These are phyloP conservation scores for Sebastes elongatus DNA, from an alignment of 2,797 vertebrate species.

Conservation along the genomic window DNA sequence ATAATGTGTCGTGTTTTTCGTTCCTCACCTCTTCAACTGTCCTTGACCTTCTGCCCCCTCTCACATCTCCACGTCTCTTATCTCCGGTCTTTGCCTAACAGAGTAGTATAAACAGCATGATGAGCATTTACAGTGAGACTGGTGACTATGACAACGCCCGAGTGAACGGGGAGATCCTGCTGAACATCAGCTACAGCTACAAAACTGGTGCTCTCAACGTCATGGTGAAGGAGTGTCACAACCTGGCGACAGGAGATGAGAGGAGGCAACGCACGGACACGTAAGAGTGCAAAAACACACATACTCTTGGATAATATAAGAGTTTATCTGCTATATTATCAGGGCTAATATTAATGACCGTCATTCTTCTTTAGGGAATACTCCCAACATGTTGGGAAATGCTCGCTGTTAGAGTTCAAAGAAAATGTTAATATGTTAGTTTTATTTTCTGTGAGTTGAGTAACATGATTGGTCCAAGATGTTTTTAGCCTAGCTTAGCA, in stretches of 20 bases:
- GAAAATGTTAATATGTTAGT: no score
- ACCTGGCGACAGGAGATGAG: slow-evolving; percentile 93
- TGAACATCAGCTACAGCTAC: slow-evolving; percentile 94
- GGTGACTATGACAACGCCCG: slow-evolving; percentile 95
- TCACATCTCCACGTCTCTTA: neutral
- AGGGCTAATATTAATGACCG: no score
- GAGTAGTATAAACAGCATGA: slow-evolving; percentile 97
- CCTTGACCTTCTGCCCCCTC: neutral
- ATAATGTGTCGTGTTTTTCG: neutral
- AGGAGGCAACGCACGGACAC: slow-evolving; percentile 92
- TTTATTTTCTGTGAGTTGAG: no score
- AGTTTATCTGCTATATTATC: neutral
- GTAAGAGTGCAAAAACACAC: slow-evolving; percentile 80
- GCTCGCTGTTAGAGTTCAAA: no score
- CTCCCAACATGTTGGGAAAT: no score
- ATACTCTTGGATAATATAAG: fast-evolving
- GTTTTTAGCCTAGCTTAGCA: no score
- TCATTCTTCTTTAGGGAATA: no score
- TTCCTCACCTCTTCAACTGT: neutral
- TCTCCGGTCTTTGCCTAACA: slow-evolving; percentile 23
- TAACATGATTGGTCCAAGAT: no score
- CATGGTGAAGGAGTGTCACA: slow-evolving; percentile 93
- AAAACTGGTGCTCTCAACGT: slow-evolving; percentile 94
- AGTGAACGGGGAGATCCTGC: slow-evolving; percentile 94
- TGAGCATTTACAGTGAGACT: slow-evolving; percentile 96